Conservation (phyloP, 2,797 vertebrate genomes). For the Cottoperca gobio region DNA sequence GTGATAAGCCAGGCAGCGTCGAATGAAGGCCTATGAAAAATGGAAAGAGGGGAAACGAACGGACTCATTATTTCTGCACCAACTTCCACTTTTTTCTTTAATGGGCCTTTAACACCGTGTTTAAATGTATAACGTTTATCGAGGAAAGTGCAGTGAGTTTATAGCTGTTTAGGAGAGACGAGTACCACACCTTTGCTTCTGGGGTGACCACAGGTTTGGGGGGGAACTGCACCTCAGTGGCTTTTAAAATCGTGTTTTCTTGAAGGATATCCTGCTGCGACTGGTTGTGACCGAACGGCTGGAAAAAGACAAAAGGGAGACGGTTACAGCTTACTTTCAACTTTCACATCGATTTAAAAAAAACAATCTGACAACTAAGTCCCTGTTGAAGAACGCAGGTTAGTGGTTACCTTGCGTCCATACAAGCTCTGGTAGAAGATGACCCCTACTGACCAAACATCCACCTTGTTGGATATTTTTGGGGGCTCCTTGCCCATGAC, state of each 20-base stretch:
- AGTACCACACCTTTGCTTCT: constrained; percentile 91
- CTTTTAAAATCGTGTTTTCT: constrained; percentile 97
- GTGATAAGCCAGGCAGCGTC: constrained; percentile 94
- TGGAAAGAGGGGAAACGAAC: neutral
- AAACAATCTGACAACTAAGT: neutral
- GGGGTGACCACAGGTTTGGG: constrained; percentile 95
- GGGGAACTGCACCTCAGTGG: constrained; percentile 97
- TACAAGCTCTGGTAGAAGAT: constrained; percentile 98
- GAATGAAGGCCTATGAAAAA: constrained; percentile 90
- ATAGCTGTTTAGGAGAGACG: neutral
- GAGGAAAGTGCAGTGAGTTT: neutral
- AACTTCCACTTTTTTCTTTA: no score
- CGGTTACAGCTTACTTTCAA: neutral
- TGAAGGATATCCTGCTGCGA: constrained; percentile 97
- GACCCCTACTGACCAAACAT: constrained; percentile 97
- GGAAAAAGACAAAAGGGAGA: constrained; percentile 8
- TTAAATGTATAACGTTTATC: neutral
- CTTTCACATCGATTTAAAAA: neutral
- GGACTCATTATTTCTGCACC: neutral
- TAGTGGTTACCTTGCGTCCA: constrained; percentile 90
- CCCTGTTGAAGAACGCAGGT: neutral
- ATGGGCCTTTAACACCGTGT: neutral
- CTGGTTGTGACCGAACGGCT: constrained; percentile 98
- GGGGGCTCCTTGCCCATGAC: constrained; percentile 95
- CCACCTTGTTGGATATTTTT: constrained; percentile 98